Percentiles rank a stretch among this genome's conserved stretches.
Evolutionary conservation across 2,113 vertebrate genomes (phyloP).

Genomic region (Ascaphus truei): DNA sequence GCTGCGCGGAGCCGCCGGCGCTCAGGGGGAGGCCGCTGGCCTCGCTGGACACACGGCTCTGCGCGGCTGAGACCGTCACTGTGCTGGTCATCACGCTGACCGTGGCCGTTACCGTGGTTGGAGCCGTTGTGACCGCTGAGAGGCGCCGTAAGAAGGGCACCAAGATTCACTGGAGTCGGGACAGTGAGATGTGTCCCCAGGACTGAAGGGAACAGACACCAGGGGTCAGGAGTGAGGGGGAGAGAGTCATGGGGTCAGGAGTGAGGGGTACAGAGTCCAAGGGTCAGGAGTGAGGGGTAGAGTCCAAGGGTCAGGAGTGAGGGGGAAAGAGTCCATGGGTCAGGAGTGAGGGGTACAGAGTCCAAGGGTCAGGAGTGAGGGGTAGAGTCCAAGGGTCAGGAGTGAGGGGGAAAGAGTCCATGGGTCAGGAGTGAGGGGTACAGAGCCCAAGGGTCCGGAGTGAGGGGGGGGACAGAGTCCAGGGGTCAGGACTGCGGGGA

Average conservation of each 20-base stretch:
- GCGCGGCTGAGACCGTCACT: slow-evolving; percentile 70
- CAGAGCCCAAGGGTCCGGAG: background rate
- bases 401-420: background rate
- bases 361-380: background rate
- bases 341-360: background rate
- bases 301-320: background rate
- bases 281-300: background rate
- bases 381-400: background rate
- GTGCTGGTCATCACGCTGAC: slow-evolving; percentile 73
- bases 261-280: background rate
- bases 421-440: background rate
- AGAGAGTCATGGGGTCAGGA: background rate
- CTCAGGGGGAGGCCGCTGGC: slow-evolving; percentile 48
- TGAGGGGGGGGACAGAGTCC: too few relatives aligned
- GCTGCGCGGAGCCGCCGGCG: slow-evolving; percentile 51
- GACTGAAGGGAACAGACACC: slow-evolving; percentile 20
- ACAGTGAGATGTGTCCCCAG: slow-evolving; percentile 52
- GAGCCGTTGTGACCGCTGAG: slow-evolving; percentile 71
- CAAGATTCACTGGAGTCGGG: slow-evolving; percentile 66
- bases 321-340: background rate
- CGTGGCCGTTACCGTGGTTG: slow-evolving; percentile 68
- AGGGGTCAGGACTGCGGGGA: background rate
- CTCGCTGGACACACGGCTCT: slow-evolving; percentile 63
- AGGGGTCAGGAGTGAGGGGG: background rate
- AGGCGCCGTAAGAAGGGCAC: slow-evolving; percentile 65